Conservation (phyloP, 1,140 invertebrate genomes). For the Theocolax elegans region DNA sequence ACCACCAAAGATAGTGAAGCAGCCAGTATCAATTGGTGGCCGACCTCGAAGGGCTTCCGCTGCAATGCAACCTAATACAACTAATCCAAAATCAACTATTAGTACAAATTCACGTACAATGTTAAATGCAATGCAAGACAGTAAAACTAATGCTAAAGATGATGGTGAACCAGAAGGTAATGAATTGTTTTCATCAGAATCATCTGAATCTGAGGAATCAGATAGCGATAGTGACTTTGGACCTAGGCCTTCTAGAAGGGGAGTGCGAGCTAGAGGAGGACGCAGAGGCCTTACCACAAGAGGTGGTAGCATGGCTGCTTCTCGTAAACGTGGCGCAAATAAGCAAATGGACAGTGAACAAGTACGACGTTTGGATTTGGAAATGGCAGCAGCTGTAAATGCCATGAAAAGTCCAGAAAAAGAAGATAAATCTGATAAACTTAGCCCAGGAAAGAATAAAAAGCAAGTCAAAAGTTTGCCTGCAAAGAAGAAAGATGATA, state of each 20-base stretch:
- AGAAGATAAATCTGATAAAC: constrained; percentile 53
- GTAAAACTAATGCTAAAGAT: constrained; percentile 37
- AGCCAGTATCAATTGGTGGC: constrained; percentile 21
- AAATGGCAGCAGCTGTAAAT: constrained; percentile 65
- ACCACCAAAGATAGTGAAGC: constrained; percentile 34
- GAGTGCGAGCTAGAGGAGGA: constrained; percentile 55
- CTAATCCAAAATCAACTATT: constrained; percentile 43
- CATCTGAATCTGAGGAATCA: constrained; percentile 61
- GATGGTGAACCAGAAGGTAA: constrained; percentile 51
- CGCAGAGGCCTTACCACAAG: constrained; percentile 63
- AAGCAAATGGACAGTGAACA: constrained; percentile 64
- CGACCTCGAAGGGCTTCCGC: constrained; percentile 29
- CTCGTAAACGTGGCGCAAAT: constrained; percentile 55
- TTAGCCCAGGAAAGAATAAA: constrained; percentile 44
- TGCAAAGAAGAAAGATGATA: constrained; percentile 55
- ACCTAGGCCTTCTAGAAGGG: constrained; percentile 55
- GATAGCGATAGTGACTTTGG: constrained; percentile 65
- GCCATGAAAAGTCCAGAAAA: constrained; percentile 65
- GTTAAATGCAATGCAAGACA: constrained; percentile 30
- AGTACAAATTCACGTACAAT: neutral
- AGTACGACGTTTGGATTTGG: constrained; percentile 60
- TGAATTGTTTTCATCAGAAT: constrained; percentile 52
- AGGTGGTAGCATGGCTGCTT: constrained; percentile 57
- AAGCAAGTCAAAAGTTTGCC: constrained; percentile 53
- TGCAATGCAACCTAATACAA: constrained; percentile 20